These are phyloP conservation scores for Aelia acuminata DNA, from an alignment of 2,888 invertebrate species.

Conservation along the genomic window DNA sequence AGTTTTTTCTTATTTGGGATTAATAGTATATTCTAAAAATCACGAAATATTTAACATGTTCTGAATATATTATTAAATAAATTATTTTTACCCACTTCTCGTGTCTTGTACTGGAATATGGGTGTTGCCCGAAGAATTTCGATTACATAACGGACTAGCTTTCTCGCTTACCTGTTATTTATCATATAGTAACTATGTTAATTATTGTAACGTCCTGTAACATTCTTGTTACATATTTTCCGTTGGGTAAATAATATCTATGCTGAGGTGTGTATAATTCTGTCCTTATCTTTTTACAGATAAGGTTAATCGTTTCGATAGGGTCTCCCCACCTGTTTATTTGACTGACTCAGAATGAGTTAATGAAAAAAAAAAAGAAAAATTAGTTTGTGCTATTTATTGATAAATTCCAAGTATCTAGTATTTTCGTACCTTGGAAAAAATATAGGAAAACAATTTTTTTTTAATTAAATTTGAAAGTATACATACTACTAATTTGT, in stretches of 20 bases:
- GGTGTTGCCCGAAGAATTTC: conserved; percentile 27
- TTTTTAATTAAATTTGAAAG: no score
- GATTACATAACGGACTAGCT: neutral
- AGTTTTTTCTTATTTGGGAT: no score
- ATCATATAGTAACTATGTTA: neutral
- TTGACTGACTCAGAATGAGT: neutral
- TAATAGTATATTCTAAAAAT: no score
- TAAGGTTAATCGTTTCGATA: neutral
- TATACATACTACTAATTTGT: no score
- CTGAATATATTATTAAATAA: no score
- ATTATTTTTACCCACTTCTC: no score
- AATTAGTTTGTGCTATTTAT: no score
- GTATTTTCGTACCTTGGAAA: no score
- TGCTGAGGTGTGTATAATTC: neutral
- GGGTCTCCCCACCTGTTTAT: neutral
- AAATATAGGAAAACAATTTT: no score
- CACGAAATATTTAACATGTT: no score
- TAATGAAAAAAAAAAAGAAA: neutral
- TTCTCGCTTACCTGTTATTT: neutral
- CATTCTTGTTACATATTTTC: neutral
- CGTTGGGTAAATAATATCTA: neutral
- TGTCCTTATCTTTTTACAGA: neutral
- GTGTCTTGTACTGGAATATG: neutral
- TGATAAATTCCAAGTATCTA: no score
- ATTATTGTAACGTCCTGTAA: neutral